Base-by-base conservation (phyloP, 2,797 vertebrate genomes). In the Danio kyathit region DNA sequence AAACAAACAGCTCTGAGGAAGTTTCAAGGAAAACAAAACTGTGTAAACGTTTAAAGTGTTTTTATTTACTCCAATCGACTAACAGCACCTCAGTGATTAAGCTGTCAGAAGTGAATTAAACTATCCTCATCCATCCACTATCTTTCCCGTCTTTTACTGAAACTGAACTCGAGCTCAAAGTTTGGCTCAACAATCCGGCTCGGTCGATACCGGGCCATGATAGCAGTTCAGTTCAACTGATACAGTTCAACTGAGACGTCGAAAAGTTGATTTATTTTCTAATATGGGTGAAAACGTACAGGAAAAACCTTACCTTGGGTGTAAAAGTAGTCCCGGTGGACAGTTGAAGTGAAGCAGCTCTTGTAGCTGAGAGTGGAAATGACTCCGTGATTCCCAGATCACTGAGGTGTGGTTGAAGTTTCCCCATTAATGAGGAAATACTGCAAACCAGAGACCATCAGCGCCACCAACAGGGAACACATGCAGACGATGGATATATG, bases 381-480 rank as follows among this genome's bases (percentile, higher is more conserved):
- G 14, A 74, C 60, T 64, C 14, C 3, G 16, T 69, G 77, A 72
- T 72, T 73, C 44, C 56, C 56, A 61, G 56, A 79, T 52, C 69
- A 14, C 60, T 57, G 79, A 80, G 79, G 79, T 80, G 79, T 80
- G 79, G 79, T 74, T 80, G 51, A 80, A 80, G 70, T 74, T 73
- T 65, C 51, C 70, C 67, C 79, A 72, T 54, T 80, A 74, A 80
- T 63, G 13, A 80, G 79, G 78, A 80, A 74, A 73, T 19, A 57
- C 70, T 73, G 51, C 60, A 80, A 46, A n/a, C 40, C 70, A 14
- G 46, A 44, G 52, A 17, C 9, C 79, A 57, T n/a, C 60, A 74
- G 79, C 79, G 79, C 69, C 79, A 65, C 70, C 70, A 16, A 38
- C 40, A 40, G 77, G n/a, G 46, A 12, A 29, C n/a, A n/a, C 6